Conservation (phyloP, 2,888 invertebrate genomes). For the Agrochola macilenta region DNA sequence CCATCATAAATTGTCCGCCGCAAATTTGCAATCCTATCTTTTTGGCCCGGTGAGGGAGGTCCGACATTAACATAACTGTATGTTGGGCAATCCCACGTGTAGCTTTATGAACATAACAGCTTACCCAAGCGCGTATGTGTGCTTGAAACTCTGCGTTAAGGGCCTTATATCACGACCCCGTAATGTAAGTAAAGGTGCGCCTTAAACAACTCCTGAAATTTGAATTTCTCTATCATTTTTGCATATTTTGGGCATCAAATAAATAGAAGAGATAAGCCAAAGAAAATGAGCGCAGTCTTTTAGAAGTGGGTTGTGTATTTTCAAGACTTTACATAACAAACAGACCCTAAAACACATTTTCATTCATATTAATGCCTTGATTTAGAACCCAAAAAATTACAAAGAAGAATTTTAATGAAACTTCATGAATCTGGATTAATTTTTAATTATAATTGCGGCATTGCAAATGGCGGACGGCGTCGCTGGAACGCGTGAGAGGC, state of each 20-base stretch:
- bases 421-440: slow-evolving; percentile 82
- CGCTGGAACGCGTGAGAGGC: slow-evolving; percentile 85
- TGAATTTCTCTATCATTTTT: slow-evolving; percentile 68
- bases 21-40: slow-evolving; percentile 91
- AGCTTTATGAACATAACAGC: slow-evolving; percentile 83
- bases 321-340: slow-evolving; percentile 45
- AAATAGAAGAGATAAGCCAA: slow-evolving; percentile 58
- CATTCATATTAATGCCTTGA: slow-evolving; percentile 68
- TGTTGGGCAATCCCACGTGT: slow-evolving; percentile 84
- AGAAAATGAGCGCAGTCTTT: slow-evolving; percentile 45
- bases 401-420: slow-evolving; percentile 75
- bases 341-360: slow-evolving; percentile 56
- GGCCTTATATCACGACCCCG: slow-evolving; percentile 66
- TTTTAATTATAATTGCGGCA: slow-evolving; percentile 88
- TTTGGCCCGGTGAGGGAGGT: slow-evolving; percentile 85
- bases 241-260: slow-evolving; percentile 61
- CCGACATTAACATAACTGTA: slow-evolving; percentile 89
- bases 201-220: slow-evolving; percentile 63
- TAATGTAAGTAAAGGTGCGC: slow-evolving; percentile 65
- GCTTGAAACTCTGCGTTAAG: slow-evolving; percentile 71
- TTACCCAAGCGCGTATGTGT: slow-evolving; percentile 69
- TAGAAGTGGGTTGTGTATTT: slow-evolving; percentile 38
- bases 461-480: slow-evolving; percentile 80
- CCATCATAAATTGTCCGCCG: slow-evolving; percentile 89
- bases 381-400: slow-evolving; percentile 73